phyloP scores from a whole-genome alignment of 35 echinoderm and acorn worm species.

The Ptychodera flava region DNA sequence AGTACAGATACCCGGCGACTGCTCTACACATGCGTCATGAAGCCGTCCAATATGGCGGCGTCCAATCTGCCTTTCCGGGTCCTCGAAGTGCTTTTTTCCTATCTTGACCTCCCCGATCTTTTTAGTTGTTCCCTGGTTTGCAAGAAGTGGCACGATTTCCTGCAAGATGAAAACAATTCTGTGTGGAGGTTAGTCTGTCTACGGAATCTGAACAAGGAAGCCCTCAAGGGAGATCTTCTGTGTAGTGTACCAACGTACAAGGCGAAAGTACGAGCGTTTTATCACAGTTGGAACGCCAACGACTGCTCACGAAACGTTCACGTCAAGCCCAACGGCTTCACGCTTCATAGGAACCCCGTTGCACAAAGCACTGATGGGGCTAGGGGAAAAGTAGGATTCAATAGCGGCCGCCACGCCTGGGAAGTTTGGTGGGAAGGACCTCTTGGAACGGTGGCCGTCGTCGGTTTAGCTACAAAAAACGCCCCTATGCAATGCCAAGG shows the following conservation, averaged over 20 bases:
- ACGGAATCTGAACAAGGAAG: conserved; percentile 70
- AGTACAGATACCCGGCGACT: not conserved
- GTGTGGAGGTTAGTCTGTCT: conserved; percentile 93
- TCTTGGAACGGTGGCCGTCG: conserved; percentile 91
- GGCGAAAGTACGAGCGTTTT: conserved; percentile 73
- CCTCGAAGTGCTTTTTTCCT: conserved; percentile 85
- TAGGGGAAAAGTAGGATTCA: conserved; percentile 76
- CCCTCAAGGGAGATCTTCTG: conserved; percentile 76
- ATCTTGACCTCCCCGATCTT: conserved; percentile 83
- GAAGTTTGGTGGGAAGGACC: conserved; percentile 99
- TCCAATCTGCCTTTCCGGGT: conserved; percentile 52
- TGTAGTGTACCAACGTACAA: conserved; percentile 91
- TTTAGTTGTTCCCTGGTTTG: conserved; percentile 78
- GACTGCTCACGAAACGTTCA: conserved; percentile 95
- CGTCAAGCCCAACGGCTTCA: conserved; percentile 91
- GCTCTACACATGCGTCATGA: not conserved
- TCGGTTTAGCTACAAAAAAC: conserved; percentile 88
- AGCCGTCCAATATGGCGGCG: conserved; percentile 12
- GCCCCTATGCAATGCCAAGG: conserved; percentile 94
- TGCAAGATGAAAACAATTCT: conserved; percentile 87
- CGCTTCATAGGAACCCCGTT: conserved; percentile 87
- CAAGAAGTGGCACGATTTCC: conserved; percentile 88
- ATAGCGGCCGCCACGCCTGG: conserved; percentile 83
- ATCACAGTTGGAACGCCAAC: conserved; percentile 85
- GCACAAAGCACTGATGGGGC: conserved; percentile 99